Base-by-base conservation (phyloP, 2,797 vertebrate genomes). In the Pseudopleuronectes americanus region DNA sequence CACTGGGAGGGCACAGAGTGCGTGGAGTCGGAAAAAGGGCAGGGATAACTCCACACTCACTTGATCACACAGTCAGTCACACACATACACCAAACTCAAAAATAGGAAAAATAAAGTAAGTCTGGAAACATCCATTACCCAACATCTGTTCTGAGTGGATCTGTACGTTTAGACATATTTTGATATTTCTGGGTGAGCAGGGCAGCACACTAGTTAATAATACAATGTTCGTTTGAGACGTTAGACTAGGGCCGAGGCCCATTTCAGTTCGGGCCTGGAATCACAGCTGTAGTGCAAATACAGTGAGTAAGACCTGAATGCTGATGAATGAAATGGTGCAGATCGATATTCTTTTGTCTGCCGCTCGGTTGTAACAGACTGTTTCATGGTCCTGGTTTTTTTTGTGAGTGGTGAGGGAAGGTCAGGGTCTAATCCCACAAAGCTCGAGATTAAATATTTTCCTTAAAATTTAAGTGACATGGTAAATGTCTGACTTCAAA, bases 321-420 rank as follows among this genome's bases (percentile, higher is more conserved):
- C 23, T 66, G 55, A 71, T 77, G 54, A 82, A 74, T 72, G 67
- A 68, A 82, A 67, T 47, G 19, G 51, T 22, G 59, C 36, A 33
- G 59, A 80, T 76, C 68, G 51, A 83, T 85, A 71, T 51, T 58
- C 31, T 33, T 6, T 31, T 65, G 60, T 63, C 63, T 68, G 36
- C 68, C 60, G 41, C 36, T 70, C 52, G 36, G 59, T 68, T 24
- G 71, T 59, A 67, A 31, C 64, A 65, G 13, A 24, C 24, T 19
- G 36, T 63, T 4, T 33, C 57, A 54, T 67, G 49, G 61, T 24
- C 31, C 8, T 64, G 23, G 22, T 24, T 38, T 26, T 48, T 47
- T 68, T 21, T 60, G 28, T 5, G 23, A 1, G 12, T 22, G 23
- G n/a, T 41, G 48, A 52, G 21, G 21, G n/a, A 62, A 22, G 45